These are phyloP conservation scores for Tympanuchus pallidicinctus DNA, from an alignment of 2,113 vertebrate species.

Conservation along the genomic window DNA sequence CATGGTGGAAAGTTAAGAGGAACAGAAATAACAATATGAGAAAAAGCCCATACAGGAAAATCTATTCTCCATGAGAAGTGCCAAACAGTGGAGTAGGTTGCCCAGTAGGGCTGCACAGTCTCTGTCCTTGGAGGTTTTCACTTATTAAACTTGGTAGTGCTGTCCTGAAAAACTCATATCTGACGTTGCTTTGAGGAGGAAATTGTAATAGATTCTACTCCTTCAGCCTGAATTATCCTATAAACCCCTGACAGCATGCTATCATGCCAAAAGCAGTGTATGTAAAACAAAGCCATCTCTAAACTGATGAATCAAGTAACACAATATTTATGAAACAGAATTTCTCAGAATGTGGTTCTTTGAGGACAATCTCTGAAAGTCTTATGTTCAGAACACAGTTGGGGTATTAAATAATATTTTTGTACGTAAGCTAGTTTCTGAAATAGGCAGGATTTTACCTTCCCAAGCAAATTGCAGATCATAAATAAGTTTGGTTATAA, in stretches of 20 bases:
- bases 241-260: not conserved
- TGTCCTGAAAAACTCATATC: not conserved
- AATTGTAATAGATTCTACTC: not conserved
- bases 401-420: not conserved
- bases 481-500: not conserved
- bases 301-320: not conserved
- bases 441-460: not conserved
- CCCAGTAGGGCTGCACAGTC: not conserved
- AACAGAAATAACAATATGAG: not conserved
- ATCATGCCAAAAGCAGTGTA: not conserved
- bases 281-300: not conserved
- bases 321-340: not conserved
- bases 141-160: not conserved
- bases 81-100: not conserved
- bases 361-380: not conserved
- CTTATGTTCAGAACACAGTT: not conserved
- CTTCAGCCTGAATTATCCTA: not conserved
- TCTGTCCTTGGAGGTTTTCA: not conserved
- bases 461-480: not conserved
- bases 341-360: not conserved
- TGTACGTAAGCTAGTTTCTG: not conserved
- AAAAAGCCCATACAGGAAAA: not conserved
- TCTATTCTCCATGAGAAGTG: not conserved
- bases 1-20: not conserved
- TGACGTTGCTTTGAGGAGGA: not conserved